Conservation (phyloP, 2,113 vertebrate genomes). For the Paradoxurus hermaphroditus region DNA sequence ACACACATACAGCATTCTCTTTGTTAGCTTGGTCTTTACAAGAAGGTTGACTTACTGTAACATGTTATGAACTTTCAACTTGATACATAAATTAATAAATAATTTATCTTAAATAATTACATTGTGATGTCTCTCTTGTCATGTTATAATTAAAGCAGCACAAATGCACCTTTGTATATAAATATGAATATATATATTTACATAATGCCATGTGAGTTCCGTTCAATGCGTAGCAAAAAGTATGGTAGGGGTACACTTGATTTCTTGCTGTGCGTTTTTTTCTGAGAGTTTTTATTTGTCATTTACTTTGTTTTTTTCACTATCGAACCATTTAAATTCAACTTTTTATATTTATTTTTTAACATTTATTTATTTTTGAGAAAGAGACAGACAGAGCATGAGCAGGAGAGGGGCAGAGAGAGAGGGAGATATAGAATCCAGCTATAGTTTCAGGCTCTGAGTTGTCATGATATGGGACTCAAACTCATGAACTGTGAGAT, state of each 20-base stretch:
- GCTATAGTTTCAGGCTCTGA: too few relatives aligned
- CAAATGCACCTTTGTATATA: neutral
- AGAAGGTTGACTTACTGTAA: neutral
- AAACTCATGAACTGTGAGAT: too few relatives aligned
- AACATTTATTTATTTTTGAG: too few relatives aligned
- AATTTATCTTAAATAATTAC: neutral
- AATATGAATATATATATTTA: neutral
- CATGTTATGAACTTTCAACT: neutral
- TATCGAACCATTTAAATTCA: neutral
- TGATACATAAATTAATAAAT: neutral
- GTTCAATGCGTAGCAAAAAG: neutral
- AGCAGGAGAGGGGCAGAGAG: too few relatives aligned
- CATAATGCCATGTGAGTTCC: neutral
- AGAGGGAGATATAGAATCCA: too few relatives aligned
- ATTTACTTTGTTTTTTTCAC: neutral
- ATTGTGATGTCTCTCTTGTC: neutral
- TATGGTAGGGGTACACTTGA: neutral
- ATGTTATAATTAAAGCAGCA: neutral
- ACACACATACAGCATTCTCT: neutral
- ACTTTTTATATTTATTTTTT: neutral
- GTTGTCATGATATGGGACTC: too few relatives aligned
- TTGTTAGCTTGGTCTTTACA: neutral
- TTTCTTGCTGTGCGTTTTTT: neutral
- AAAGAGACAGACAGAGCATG: too few relatives aligned
- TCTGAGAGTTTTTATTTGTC: neutral